Base-by-base conservation (phyloP, 2,113 vertebrate genomes). In the Corynorhinus townsendii region DNA sequence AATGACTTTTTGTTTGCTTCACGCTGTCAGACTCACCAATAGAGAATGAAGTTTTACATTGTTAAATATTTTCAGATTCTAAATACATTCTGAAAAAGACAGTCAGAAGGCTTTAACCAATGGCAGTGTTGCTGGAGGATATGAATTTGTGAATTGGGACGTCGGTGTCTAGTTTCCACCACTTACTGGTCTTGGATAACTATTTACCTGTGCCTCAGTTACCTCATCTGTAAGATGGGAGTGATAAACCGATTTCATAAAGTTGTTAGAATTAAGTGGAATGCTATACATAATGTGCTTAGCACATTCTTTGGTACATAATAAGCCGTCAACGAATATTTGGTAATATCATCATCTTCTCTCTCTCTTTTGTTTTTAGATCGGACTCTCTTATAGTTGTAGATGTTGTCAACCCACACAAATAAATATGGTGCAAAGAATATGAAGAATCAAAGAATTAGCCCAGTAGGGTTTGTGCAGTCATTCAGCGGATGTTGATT, bases 1-100 rank as follows among this genome's bases (percentile, higher is more conserved):
- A 94, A 92, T 43, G 79, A 95, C 72, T 95, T 97, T 81, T 84
- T 95, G 77, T 97, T 95, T 95, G 40, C 93, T 79, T 88, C 54
- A 69, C 26, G 52, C 80, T 96, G 71, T 95, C 11, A 2, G 66
- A 49, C 72, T 90, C 49, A 35, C 75, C 35, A 62, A 66, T 4
- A 84, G 86, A 95, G 68, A 89, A 87, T 47, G 28, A 91, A 76
- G 22, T 62, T 52, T 77, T 62, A 81, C 35, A 64, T 54, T 66
- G 54, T 4, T 86, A 91, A 96, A 7, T 97, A 66, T 73, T 96
- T 97, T 91, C 45, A 62, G 79, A 90, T 73, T 45, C 95, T 93
- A 10, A 95, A 83, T 84, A 82, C 68, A 92, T 93, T 89, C 93
- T 4, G 0, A 75, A 0, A 71, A 75, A 79, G n/a, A n/a, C 24